These are phyloP conservation scores for Campoplex capitator DNA, from an alignment of 2,888 invertebrate species.

Conservation along the genomic window DNA sequence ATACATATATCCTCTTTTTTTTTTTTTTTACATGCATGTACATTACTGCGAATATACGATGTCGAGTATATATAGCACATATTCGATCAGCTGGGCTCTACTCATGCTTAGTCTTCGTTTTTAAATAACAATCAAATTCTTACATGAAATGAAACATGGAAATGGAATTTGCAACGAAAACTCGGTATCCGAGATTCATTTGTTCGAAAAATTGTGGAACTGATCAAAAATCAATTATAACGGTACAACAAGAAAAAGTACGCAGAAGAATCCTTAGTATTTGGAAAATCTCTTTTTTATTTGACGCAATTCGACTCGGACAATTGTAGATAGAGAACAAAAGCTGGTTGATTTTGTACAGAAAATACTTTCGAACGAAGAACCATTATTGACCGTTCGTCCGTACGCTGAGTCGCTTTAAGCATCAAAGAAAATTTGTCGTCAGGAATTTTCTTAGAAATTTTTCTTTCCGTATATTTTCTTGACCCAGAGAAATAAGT, in stretches of 20 bases:
- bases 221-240: not conserved
- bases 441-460: not conserved
- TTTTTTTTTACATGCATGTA: not conserved
- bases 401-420: not conserved
- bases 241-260: not conserved
- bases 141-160: not conserved
- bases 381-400: not conserved
- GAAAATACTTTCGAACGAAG: not conserved
- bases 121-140: conserved; percentile 1
- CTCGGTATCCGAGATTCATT: not conserved
- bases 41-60: conserved; percentile 10
- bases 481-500: too few relatives aligned
- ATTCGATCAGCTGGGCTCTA: conserved; percentile 43
- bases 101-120: not conserved
- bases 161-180: not conserved
- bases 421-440: not conserved
- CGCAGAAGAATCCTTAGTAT: not conserved
- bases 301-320: too few relatives aligned
- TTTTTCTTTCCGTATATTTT: not conserved
- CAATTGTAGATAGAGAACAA: not conserved
- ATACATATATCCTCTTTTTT: not conserved
- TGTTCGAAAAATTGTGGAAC: not conserved
- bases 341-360: not conserved
- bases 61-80: conserved; percentile 17
- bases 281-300: not conserved